phyloP scores from a whole-genome alignment of 53 echinoderm and acorn worm genomes.

The Antedon mediterranea region DNA sequence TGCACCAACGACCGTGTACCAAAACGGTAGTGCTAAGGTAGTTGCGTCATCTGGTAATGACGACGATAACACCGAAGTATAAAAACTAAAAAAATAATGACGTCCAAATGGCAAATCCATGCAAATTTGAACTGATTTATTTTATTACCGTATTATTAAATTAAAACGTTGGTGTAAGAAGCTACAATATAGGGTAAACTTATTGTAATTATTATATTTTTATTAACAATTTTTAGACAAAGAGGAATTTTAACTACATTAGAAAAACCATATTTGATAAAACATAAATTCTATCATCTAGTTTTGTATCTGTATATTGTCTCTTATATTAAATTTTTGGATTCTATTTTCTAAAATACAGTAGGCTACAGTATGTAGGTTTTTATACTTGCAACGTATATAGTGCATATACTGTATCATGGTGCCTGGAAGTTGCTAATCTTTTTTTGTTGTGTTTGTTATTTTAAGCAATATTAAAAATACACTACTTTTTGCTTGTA shows the following conservation, averaged over 20 bases:
- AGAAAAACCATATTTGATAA: not conserved
- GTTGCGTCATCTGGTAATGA: slow-evolving; percentile 38
- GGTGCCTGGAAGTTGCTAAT: too few species aligned
- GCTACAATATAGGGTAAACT: not conserved
- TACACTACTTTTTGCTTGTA: too few species aligned
- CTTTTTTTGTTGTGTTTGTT: too few species aligned
- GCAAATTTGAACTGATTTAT: not conserved
- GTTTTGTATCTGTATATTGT: not conserved
- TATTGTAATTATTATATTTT: not conserved
- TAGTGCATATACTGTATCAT: too few species aligned
- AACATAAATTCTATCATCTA: not conserved
- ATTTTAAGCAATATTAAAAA: too few species aligned
- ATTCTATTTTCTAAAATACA: not conserved
- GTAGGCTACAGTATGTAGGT: not conserved
- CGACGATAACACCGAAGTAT: slow-evolving; percentile 92
- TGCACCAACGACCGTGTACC: slow-evolving; percentile 26
- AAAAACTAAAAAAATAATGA: too few species aligned
- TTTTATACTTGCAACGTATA: too few species aligned
- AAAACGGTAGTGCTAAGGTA: slow-evolving; percentile 51
- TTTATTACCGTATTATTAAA: not conserved
- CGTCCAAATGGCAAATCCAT: not conserved
- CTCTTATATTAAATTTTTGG: not conserved
- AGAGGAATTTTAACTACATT: not conserved
- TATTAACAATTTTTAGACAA: not conserved
- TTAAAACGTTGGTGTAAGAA: not conserved